Evolutionary conservation across 2,113 vertebrate genomes (phyloP), one percentile per base, ranked within the genome.

Genomic region (Centropristis striata): DNA sequence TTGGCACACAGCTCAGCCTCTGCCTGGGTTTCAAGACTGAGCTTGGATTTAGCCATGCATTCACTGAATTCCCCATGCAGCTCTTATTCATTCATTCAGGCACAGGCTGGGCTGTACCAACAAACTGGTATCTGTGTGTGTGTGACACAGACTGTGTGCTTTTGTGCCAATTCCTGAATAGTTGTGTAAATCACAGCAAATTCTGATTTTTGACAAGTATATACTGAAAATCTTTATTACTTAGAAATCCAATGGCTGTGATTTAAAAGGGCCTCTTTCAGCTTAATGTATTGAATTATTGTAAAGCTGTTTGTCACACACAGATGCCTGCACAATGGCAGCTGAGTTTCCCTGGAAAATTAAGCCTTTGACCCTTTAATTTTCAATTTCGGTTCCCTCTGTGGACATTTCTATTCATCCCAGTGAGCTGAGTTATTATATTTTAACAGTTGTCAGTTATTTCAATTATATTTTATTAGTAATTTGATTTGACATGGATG

Each of bases 31-130:
- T 90, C 84, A 73, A 85, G 87, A 90, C 83, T 74, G 66, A 57
- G 89, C 86, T 86, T n/a, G 86, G 88, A 86, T 89, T 91, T 81
- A 91, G 89, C 90, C 85, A 51, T 71, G 80, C 89, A 90, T 90
- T 89, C 92, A 83, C 89, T 81, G 89, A 92, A 93, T 93, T 93
- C 90, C 92, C 92, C 92, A 90, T 90, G 89, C 89, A 84, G 87
- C 85, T 89, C 89, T 76, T 77, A 88, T 88, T 89, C 88, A 87
- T 81, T 88, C 88, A 88, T 83, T 88, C 85, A 88, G 80, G 75
- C 78, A 36, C 72, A 75, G 84, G 73, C 78, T 58, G 78, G 68
- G 41, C 83, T 76, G 73, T 55, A 92, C 86, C 88, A 87, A 90
- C 89, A 87, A 86, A 90, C 82, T 63, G 64, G 57, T 87, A 54